phyloP scores from a whole-genome alignment of 2,797 vertebrate genomes.

The Pteropus rufus region DNA sequence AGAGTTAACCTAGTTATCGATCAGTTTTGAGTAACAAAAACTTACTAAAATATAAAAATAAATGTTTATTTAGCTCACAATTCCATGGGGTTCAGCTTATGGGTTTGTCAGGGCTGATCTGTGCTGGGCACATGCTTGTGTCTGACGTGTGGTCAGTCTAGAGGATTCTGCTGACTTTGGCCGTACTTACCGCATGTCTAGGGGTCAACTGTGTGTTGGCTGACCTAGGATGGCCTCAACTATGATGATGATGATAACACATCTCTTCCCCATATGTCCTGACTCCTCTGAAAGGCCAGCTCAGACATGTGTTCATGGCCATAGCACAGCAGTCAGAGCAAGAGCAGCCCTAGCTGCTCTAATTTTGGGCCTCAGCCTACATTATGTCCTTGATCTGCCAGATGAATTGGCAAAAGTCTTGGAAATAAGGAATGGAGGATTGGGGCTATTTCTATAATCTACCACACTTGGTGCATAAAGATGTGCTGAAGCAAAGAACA shows the following conservation, averaged over 20 bases:
- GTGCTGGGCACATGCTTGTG: neutral
- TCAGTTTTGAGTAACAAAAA: neutral
- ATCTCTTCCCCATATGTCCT: neutral
- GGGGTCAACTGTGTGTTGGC: too few species aligned
- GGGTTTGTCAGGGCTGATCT: neutral
- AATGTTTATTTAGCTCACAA: too few species aligned
- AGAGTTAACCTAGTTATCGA: neutral
- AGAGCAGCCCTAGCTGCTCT: accelerated
- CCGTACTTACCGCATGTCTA: neutral
- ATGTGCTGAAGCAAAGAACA: neutral
- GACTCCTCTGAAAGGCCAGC: neutral
- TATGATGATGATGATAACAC: accelerated
- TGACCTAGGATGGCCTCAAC: neutral
- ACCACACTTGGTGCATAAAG: neutral
- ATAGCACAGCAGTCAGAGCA: neutral
- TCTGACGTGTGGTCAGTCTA: neutral
- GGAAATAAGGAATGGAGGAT: neutral
- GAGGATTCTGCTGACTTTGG: neutral
- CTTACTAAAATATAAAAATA: neutral
- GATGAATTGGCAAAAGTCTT: neutral
- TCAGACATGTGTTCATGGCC: neutral
- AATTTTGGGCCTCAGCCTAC: neutral
- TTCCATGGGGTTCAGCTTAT: neutral
- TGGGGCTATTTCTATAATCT: too few species aligned
- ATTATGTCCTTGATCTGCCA: neutral